A percentile compares a stretch with the other conserved stretches of the same genome.
Conservation (phyloP, 2,888 invertebrate species). For the Tachina grossa region DNA sequence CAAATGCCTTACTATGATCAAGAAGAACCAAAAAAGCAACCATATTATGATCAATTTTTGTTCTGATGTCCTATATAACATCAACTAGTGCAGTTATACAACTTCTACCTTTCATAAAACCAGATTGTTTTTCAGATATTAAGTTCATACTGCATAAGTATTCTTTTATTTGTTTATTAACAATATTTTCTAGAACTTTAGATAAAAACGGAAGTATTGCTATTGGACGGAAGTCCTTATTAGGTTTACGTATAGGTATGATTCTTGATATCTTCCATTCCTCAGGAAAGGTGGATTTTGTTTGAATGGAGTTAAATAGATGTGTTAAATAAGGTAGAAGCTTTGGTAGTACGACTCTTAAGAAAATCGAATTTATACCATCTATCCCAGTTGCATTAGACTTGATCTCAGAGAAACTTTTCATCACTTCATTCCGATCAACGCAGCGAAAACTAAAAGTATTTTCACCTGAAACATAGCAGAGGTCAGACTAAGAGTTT, state of each 20-base stretch:
- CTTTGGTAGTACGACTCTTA: not conserved
- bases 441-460: not conserved
- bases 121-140: not conserved
- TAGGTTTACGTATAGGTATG: not conserved
- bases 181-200: not conserved
- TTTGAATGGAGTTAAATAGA: not conserved
- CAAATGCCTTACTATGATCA: too few relatives aligned
- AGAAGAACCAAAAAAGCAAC: too few relatives aligned
- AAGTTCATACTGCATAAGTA: not conserved
- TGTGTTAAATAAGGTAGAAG: not conserved
- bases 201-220: not conserved
- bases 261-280: not conserved
- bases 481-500: too few relatives aligned
- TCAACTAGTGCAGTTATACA: not conserved
- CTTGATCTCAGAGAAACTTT: not conserved
- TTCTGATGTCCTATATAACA: not conserved
- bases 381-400: not conserved
- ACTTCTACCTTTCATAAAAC: not conserved
- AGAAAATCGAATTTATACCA: not conserved
- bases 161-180: not conserved
- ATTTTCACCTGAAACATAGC: too few relatives aligned
- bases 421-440: not conserved
- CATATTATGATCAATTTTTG: too few relatives aligned
- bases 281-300: not conserved
- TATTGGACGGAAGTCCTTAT: not conserved